A percentile compares a stretch with the other conserved stretches of the same genome.
These are phyloP conservation scores for Hydractinia echinata DNA, from an alignment of 30 jellyfish, hydroid and myxozoan species.

Conservation along the genomic window DNA sequence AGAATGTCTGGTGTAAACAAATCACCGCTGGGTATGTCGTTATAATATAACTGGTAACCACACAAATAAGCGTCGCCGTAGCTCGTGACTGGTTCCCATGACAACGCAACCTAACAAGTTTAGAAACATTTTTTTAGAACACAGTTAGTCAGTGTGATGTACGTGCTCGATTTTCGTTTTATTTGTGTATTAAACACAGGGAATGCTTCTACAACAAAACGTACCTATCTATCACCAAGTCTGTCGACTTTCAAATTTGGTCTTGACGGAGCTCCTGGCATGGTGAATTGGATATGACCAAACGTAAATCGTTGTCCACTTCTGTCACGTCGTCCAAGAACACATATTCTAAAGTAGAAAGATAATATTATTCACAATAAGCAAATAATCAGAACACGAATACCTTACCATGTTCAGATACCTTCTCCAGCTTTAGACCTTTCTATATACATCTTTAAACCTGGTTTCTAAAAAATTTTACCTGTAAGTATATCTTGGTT, in stretches of 20 bases:
- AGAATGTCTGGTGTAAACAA: slow-evolving; percentile 32
- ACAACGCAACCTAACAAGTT: slow-evolving; percentile 16
- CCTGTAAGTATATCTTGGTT: slow-evolving; percentile 67
- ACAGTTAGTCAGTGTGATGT: too few relatives aligned
- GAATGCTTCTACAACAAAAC: neutral
- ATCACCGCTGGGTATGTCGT: slow-evolving; percentile 35
- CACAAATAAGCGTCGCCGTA: slow-evolving; percentile 41
- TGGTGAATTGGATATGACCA: slow-evolving; percentile 41
- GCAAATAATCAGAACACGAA: too few relatives aligned
- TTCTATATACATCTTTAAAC: neutral
- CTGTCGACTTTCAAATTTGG: slow-evolving; percentile 22
- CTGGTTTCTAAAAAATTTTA: slow-evolving; percentile 14
- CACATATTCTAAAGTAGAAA: slow-evolving; percentile 32
- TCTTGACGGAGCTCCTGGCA: slow-evolving; percentile 64
- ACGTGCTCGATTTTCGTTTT: too few relatives aligned
- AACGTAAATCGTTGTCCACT: slow-evolving; percentile 37
- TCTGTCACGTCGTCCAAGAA: slow-evolving; percentile 36
- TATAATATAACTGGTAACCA: slow-evolving; percentile 31
- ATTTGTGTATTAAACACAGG: too few relatives aligned
- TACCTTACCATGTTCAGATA: too few relatives aligned
- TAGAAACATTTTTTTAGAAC: neutral
- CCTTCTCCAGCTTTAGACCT: neutral
- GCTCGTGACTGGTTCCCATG: slow-evolving; percentile 49
- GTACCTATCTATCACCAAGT: slow-evolving; percentile 42
- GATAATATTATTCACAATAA: neutral